Conservation (phyloP, 2,888 invertebrate genomes). For the Dorcus hopei region DNA sequence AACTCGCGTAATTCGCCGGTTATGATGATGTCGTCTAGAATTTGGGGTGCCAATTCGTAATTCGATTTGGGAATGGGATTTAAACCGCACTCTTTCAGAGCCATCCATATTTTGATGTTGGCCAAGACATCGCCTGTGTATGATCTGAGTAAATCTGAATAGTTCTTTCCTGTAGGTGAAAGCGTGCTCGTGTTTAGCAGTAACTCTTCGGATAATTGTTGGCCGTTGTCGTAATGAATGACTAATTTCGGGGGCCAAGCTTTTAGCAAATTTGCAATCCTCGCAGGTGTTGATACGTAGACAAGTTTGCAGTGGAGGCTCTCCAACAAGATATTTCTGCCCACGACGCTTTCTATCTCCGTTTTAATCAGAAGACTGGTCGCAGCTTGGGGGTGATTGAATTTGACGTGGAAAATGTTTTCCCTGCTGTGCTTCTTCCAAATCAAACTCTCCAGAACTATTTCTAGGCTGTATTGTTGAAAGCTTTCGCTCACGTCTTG, state of each 20-base stretch:
- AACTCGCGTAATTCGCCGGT: slow-evolving; percentile 63
- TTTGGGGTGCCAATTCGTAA: slow-evolving; percentile 33
- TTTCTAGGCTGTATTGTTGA: slow-evolving; percentile 35
- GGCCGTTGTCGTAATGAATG: slow-evolving; percentile 34
- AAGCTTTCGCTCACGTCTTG: background rate
- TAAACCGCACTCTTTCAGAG: slow-evolving; percentile 23
- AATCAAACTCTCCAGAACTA: slow-evolving; percentile 34
- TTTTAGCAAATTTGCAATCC: slow-evolving; percentile 34
- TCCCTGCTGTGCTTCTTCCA: slow-evolving; percentile 30
- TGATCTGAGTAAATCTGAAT: background rate
- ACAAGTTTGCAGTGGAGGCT: slow-evolving; percentile 32
- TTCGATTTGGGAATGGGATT: slow-evolving; percentile 13
- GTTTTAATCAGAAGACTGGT: slow-evolving; percentile 33
- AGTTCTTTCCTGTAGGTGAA: background rate
- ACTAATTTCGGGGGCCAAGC: slow-evolving; percentile 38
- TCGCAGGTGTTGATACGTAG: slow-evolving; percentile 34
- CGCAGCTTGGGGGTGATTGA: slow-evolving; percentile 41
- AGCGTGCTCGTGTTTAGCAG: slow-evolving; percentile 29
- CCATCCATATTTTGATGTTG: slow-evolving; percentile 32
- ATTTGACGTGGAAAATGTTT: slow-evolving; percentile 35
- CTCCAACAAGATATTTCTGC: slow-evolving; percentile 31
- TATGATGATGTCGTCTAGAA: slow-evolving; percentile 45
- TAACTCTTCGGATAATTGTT: slow-evolving; percentile 30
- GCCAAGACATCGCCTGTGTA: slow-evolving; percentile 28
- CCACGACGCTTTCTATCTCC: slow-evolving; percentile 29